These are phyloP conservation scores for Sebastes minor DNA, from an alignment of 2,797 vertebrate genomes.

Conservation along the genomic window DNA sequence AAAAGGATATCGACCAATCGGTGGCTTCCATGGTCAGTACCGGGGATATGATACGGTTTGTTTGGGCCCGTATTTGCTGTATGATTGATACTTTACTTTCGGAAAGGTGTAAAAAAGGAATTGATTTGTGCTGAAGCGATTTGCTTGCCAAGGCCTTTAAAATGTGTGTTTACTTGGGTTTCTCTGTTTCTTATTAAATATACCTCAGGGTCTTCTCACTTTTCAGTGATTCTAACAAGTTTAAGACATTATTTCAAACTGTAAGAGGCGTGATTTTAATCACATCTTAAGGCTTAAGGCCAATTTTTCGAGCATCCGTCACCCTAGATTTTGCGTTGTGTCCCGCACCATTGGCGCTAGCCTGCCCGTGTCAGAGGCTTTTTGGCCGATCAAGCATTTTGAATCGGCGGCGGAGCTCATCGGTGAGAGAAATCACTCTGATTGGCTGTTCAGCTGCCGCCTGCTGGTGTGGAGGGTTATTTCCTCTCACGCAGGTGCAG, in stretches of 20 bases:
- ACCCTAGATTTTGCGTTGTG: too few relatives aligned
- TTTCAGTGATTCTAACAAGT: not conserved
- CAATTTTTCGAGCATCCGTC: too few relatives aligned
- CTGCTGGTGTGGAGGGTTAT: too few relatives aligned
- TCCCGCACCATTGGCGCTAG: too few relatives aligned
- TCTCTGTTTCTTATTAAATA: not conserved
- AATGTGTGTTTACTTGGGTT: not conserved
- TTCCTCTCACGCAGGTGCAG: too few relatives aligned
- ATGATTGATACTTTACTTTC: not conserved
- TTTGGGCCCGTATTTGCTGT: slow-evolving; percentile 7
- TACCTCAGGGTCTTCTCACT: not conserved
- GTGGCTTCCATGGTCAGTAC: slow-evolving; percentile 2
- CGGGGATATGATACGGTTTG: not conserved
- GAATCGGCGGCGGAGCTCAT: not conserved
- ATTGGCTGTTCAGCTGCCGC: not conserved
- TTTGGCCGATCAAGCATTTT: too few relatives aligned
- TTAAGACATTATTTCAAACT: not conserved
- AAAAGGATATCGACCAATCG: not conserved
- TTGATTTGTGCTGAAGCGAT: not conserved
- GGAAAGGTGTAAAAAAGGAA: not conserved
- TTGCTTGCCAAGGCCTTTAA: not conserved
- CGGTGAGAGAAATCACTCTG: not conserved
- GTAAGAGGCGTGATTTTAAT: not conserved
- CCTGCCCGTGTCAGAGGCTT: too few relatives aligned
- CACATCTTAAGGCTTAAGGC: not conserved